Percentiles rank a stretch among this genome's conserved stretches.
These are phyloP conservation scores for Sebastes taczanowskii DNA, from an alignment of 2,797 vertebrate species.

Conservation along the genomic window DNA sequence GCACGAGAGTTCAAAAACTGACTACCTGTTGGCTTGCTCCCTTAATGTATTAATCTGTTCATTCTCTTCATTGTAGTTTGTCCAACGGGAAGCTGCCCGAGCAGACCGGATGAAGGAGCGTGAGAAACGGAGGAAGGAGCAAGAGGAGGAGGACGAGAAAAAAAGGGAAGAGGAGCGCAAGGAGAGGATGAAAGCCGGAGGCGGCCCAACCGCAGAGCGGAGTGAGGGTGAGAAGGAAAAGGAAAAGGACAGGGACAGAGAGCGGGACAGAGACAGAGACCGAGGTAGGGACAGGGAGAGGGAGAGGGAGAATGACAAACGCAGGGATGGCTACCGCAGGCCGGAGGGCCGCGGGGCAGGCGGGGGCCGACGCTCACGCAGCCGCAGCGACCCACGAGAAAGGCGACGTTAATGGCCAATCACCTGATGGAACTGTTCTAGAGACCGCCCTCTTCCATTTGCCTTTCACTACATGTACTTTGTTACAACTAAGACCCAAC, in stretches of 20 bases:
- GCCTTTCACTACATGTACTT: conserved; percentile 80
- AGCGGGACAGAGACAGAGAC: conserved; percentile 62
- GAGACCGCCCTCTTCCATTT: conserved; percentile 63
- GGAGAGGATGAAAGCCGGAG: conserved; percentile 68
- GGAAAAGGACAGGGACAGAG: conserved; percentile 73
- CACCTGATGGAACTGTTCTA: conserved; percentile 64
- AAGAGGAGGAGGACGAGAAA: conserved; percentile 83
- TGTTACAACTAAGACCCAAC: conserved; percentile 74
- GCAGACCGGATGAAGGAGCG: conserved; percentile 87
- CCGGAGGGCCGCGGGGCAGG: conserved; percentile 70
- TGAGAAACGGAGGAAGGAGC: conserved; percentile 86
- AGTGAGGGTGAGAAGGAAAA: conserved; percentile 80
- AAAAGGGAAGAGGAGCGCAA: conserved; percentile 87
- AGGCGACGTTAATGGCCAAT: conserved; percentile 79
- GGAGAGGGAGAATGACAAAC: conserved; percentile 80
- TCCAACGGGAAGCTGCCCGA: conserved; percentile 85
- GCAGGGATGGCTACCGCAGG: conserved; percentile 84
- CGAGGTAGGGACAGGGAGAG: conserved; percentile 72
- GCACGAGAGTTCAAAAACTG: neutral
- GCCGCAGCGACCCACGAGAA: conserved; percentile 89
- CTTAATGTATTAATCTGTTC: no score
- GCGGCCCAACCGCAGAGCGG: conserved; percentile 64
- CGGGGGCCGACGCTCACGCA: conserved; percentile 84
- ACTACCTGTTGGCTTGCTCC: no score
- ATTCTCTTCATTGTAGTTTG: conserved; percentile 69